Evolutionary conservation across 2,888 invertebrate species (phyloP).

Genomic region (Apodemia zela): DNA sequence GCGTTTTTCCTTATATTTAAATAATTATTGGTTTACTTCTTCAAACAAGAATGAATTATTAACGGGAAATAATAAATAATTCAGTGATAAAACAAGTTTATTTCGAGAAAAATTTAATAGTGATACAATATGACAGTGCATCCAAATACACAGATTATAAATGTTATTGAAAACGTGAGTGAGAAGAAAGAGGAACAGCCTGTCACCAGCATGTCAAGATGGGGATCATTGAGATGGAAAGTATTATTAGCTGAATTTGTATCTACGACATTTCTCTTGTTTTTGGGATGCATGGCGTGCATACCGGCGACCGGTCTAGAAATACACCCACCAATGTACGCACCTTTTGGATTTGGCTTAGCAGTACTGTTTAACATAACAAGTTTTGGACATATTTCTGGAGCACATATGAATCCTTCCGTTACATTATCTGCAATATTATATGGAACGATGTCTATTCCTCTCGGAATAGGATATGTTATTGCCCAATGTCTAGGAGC

Average conservation of each 20-base stretch:
- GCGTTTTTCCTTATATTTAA: constrained; percentile 1
- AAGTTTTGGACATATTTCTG: constrained; percentile 85
- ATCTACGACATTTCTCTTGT: constrained; percentile 82
- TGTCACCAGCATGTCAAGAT: not conserved
- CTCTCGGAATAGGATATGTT: constrained; percentile 81
- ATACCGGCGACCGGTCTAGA: constrained; percentile 62
- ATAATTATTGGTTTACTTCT: not conserved
- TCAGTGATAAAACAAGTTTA: constrained; percentile 9
- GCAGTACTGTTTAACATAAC: constrained; percentile 83
- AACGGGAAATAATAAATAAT: not conserved
- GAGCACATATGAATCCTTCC: constrained; percentile 69
- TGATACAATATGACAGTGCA: constrained; percentile 35
- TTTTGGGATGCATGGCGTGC: constrained; percentile 88
- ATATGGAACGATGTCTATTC: constrained; percentile 75
- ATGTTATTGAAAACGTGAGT: constrained; percentile 32
- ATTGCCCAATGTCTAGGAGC: constrained; percentile 85
- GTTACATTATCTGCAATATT: constrained; percentile 72
- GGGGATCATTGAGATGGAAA: constrained; percentile 39
- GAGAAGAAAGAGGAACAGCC: not conserved
- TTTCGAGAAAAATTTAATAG: constrained; percentile 9
- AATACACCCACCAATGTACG: constrained; percentile 66
- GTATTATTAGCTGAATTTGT: constrained; percentile 79
- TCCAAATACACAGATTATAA: constrained; percentile 36
- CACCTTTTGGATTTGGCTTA: constrained; percentile 82
- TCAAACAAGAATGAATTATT: not conserved